Base-by-base conservation (phyloP, 2,888 invertebrate species). In the Pristionchus fissidentatus region DNA sequence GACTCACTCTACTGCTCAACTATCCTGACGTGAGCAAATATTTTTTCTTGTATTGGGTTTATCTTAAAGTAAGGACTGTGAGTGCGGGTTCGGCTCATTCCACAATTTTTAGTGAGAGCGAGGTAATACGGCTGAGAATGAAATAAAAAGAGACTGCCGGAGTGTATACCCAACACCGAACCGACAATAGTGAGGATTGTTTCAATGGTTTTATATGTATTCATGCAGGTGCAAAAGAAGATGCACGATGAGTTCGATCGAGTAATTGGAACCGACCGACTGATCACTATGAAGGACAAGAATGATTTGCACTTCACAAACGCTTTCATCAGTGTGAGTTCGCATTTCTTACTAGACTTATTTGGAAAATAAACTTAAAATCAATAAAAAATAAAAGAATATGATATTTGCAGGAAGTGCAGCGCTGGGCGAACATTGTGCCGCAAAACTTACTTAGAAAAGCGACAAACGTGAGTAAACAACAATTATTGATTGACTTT, bases 341-440 rank as follows among this genome's bases (percentile, higher is more conserved):
- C 0, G 7, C 3, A 15, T 26, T 15, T 35, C 19, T 43, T 41
- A n/a, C n/a, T n/a, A 46, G 41, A 4, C 43, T 70, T n/a, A n/a
- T n/a, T n/a, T 19, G 49, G 13, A 49, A 19, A 49, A 49, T 19
- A 10, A 49, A 15, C 19, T 49, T 49, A 15, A 19, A 15, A 19
- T 19, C 29, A 26, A 8, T 49, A 46, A 10, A 46, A 41, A 46
- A 10, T 10, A 41, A 41, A n/a, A n/a, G n/a, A n/a, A n/a, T n/a
- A n/a, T n/a, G n/a, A n/a, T 1, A 49, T 57, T 29, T 81, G 0
- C 77, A 87, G 87, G 87, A 87, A 84, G 70, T 85, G 1, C 87
- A 87, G 84, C 82, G 87, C 10, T 79, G 85, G 29, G 87, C 86
- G 46, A 87, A 87, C 46, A 83, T 87, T 15, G 81, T 87, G 0